Base-by-base conservation (phyloP, 2,113 vertebrate species). In the Marmota monax region DNA sequence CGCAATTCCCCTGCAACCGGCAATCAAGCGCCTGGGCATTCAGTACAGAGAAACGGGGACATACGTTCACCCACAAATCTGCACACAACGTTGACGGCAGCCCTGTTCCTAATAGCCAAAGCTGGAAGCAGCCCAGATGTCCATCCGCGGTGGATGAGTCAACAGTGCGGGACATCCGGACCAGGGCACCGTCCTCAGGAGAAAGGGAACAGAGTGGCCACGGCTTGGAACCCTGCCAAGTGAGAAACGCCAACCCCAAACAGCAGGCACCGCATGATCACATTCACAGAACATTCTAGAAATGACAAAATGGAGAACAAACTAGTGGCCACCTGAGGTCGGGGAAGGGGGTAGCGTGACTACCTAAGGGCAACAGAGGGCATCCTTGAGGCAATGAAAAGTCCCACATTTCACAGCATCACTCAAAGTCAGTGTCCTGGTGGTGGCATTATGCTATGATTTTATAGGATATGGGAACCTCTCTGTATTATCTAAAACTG, bases 51-150 rank as follows among this genome's bases (percentile, higher is more conserved):
- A 84, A n/a, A 73, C 2, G 32, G 25, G 90, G 45, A 48, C 1
- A 3, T 20, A 7, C 2, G n/a, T 27, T 83, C 53, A 69, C 63
- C 23, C 39, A 48, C 7, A 83, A 70, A 20, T 32, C 92, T 69
- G 34, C 1, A 45, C 45, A 45, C 45, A 7, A 45, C 9, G 45
- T 45, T 45, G 7, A 45, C 1, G 45, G 45, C 45, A 25, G 27
- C 69, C 48, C 79, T 70, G 42, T 18, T 58, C 25, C 83, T 58
- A 77, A 82, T 7, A 87, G 83, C 25, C 92, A 23, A 74, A 88
- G 34, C 32, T 80, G 58, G 27, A 80, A 93, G 67, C 48, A 53
- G 32, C 65, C 51, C 61, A n/a, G 58, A 14, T 25, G 51, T 42
- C 73, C 83, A 22, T 73, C 58, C 34, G 7, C 17, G 5, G n/a